Base-by-base conservation (phyloP, 2,888 invertebrate genomes). In the Melitaea athalia region DNA sequence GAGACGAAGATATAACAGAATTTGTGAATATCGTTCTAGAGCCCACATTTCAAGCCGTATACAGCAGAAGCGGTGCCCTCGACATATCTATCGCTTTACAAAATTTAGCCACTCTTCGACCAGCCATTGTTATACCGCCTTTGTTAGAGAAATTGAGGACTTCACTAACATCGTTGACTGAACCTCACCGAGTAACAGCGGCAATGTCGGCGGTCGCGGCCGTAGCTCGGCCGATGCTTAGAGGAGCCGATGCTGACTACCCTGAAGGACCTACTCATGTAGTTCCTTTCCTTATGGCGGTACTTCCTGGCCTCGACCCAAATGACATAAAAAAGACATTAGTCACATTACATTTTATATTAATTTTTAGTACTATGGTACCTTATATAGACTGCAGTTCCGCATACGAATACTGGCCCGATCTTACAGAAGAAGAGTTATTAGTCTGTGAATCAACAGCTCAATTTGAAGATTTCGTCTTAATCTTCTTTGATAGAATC, bases 271-370 rank as follows among this genome's bases (percentile, higher is more conserved):
- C 96, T 5, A 94, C 95, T 0, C 97, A 98, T 78, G 95, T 98
- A 0, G 93, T 98, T 17, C 97, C 97, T 0, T 91, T 98, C 38
- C 91, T 98, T 14, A 94, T 96, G 82, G 95, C 96, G 0, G 93
- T 96, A 0, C 88, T 99, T 17, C 98, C 98, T 0, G 98, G 98
- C 14, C 95, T 99, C 55, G 98, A 98, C 85, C 95, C 97, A 0
- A 98, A 98, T 81, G 98, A 98, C 85, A 93, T 96, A 53, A 94
- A 94, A 74, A 96, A 96, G 85, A 95, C 95, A 33, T 89, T 95
- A 63, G 93, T 96, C 33, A 96, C 97, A 0, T 94, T 98, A 70
- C 96, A 96, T 78, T 95, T 97, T 79, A 95, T 98, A 65, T 94
- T 96, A 5, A 95, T 95, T 59, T 95, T 97, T 80, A 94, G 95